Evolutionary conservation across 2,888 invertebrate species (phyloP), one percentile per base, ranked within the genome.

Genomic region (Scaptomyza cyrtandrae): DNA sequence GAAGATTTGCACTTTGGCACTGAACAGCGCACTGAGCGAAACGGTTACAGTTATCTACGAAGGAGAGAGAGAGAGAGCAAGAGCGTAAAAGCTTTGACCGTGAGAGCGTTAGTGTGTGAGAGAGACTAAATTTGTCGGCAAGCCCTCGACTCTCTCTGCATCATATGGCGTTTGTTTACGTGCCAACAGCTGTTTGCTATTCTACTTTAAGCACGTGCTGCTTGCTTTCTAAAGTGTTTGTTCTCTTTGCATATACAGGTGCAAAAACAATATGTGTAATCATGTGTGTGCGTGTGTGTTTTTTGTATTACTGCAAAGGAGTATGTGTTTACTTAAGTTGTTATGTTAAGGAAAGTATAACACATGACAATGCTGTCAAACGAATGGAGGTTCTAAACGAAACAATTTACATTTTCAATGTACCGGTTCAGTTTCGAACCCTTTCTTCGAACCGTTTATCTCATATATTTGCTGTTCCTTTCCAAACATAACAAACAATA

Each of bases 121-220:
- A 44, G 59, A 39, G 14, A 3, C 7, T 33, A 2, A 24, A 37
- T 41, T 16, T 19, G 11, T 5, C 37, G 9, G 24, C 19, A 3
- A 43, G 24, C 37, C 6, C 37, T 11, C 27, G n/a, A 14, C 37
- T 2, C 54, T 19, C 16, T 45, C 45, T 49, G 54, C 55, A 58
- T 59, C 82, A 82, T 86, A 78, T 86, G 82, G 57, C 65, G 62
- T 84, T 84, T 84, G 84, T 84, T 84, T 84, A 84, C 86, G 78
- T 62, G 56, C 41, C 59, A 85, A 69, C 84, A 84, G 84, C 84
- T 84, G 84, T 75, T 80, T 29, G 31, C 33, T 39, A 24, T 16
- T 41, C 50, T 29, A 11, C 71, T 41, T 41, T 16, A 41, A 75
- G 71, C 73, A 73, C 73, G 76, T 73, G 73, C 71, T 75, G 27